phyloP scores from a whole-genome alignment of 2,888 invertebrate species.

The Marasmarcha lunaedactyla region DNA sequence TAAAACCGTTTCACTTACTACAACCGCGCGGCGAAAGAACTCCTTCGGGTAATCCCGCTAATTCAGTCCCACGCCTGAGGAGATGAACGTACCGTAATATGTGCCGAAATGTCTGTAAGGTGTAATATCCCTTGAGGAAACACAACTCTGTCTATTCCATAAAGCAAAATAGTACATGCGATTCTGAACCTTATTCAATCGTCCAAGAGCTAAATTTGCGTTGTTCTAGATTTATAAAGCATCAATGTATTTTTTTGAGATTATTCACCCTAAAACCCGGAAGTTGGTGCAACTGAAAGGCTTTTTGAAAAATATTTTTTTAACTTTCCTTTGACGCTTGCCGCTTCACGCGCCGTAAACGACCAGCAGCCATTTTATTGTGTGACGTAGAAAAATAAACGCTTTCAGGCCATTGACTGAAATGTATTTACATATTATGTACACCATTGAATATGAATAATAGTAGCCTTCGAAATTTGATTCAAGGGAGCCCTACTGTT shows the following conservation, averaged over 20 bases:
- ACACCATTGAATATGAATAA: too few species aligned
- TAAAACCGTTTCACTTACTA: neutral
- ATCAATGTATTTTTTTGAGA: conserved; percentile 12
- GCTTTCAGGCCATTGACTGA: neutral
- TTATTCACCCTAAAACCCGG: conserved; percentile 13
- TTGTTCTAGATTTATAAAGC: neutral
- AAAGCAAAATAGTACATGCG: neutral
- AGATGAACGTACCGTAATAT: neutral
- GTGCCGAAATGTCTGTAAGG: neutral
- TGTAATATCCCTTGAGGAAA: neutral
- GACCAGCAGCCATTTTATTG: neutral
- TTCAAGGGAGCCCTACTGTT: too few species aligned
- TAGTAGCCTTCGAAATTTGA: too few species aligned
- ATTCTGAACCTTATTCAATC: neutral
- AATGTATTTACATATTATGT: too few species aligned
- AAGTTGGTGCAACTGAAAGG: conserved; percentile 8
- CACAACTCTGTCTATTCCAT: neutral
- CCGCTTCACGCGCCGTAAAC: neutral
- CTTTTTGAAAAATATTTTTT: conserved; percentile 7
- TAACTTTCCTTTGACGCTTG: neutral
- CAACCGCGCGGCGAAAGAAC: neutral
- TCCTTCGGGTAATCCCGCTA: neutral
- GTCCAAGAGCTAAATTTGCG: neutral
- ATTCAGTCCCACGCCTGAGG: neutral
- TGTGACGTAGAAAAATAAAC: neutral